phyloP scores from a whole-genome alignment of 2,888 invertebrate species.

The Copidosoma aretas region DNA sequence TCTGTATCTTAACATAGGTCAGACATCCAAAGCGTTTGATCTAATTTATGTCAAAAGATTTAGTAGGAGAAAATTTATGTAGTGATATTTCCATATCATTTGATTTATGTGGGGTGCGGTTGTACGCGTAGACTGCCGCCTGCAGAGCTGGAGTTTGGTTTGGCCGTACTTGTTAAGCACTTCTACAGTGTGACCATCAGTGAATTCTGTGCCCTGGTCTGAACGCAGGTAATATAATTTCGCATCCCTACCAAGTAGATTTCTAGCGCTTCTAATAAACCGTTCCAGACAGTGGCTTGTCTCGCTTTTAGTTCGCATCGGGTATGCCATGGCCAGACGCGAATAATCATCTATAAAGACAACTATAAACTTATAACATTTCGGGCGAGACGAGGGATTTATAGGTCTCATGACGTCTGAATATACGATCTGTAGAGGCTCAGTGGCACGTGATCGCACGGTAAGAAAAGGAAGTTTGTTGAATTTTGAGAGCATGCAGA shows the following conservation, averaged over 20 bases:
- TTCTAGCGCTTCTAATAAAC: conserved; percentile 41
- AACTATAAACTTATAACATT: no score
- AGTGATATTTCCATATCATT: no score
- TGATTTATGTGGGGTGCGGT: no score
- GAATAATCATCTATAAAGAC: no score
- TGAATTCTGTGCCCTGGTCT: conserved; percentile 43
- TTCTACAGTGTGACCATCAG: conserved; percentile 40
- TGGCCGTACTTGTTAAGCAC: conserved; percentile 37
- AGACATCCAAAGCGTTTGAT: conserved; percentile 30
- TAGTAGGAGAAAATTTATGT: no score
- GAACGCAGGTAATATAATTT: conserved; percentile 43
- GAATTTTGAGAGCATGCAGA: no score
- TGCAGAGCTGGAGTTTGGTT: conserved; percentile 27
- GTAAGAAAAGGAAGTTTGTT: no score
- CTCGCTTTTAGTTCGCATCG: conserved; percentile 40
- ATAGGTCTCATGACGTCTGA: conserved; percentile 42
- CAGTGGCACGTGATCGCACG: conserved; percentile 40
- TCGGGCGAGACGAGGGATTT: conserved; percentile 33
- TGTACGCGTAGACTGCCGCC: conserved; percentile 38
- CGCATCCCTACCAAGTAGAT: conserved; percentile 40
- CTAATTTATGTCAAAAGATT: conserved; percentile 29
- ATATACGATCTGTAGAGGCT: no score
- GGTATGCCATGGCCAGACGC: conserved; percentile 40
- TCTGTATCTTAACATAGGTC: not conserved
- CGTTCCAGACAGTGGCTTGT: conserved; percentile 32